Base-by-base conservation (phyloP, 2,113 vertebrate species). In the Halichoeres trimaculatus region DNA sequence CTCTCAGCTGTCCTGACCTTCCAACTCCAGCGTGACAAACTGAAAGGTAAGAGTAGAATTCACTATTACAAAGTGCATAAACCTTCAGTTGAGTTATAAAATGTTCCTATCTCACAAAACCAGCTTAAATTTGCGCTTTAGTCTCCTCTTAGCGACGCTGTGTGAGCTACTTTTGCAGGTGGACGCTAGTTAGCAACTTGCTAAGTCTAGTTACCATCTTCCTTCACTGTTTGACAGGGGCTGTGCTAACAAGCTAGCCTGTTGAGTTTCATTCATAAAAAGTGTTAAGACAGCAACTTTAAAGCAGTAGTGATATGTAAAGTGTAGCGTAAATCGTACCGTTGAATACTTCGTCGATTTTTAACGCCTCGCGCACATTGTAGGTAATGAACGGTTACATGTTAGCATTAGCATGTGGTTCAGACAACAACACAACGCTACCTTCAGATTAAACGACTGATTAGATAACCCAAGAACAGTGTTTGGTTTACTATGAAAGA, bases 1-100 rank as follows among this genome's bases (percentile, higher is more conserved):
- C 35, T 7, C 54, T 3, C 22, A 1, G 40, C 56, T 48, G 23
- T 52, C 17, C 69, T 91, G 90, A 91, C 90, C 90, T 91, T 91
- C 77, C 50, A 22, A 16, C 65, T 24, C 63, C 64, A 41, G 53
- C 4, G 69, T 54, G 55, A 76, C 51, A 43, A 71, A 63, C 54
- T 60, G 0, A 80, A 83, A 80, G 7, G 87, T 89, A 81, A 70
- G 53, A 30, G 1, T 19, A 40, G 0, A 1, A 3, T n/a, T 6
- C 7, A 0, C 10, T 8, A 0, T 34, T 9, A 30, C 40, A 56
- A 9, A 20, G 2, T 0, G 5, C 4, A 0, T 0, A 14, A 1
- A 16, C 20, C 14, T n/a, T 12, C 2, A 22, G 22, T 0, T 17
- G 4, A 34, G n/a, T 17, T 3, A 1, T 10, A 10, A 35, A 6